A percentile compares a stretch with the other conserved stretches of the same genome.
phyloP scores from a whole-genome alignment of 2,797 vertebrate species.

The Pipistrellus nathusii region DNA sequence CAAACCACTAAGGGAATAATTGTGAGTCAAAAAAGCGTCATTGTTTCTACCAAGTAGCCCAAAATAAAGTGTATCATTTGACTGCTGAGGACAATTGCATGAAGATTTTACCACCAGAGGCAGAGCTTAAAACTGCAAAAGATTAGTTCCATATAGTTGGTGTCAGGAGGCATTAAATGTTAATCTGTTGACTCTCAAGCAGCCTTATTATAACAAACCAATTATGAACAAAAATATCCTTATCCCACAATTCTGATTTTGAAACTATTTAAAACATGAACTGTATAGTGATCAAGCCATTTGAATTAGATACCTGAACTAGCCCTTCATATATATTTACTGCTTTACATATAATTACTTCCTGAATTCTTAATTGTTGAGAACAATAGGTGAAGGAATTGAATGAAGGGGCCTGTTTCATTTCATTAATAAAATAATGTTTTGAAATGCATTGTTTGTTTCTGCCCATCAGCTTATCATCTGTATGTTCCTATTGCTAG shows the following conservation, averaged over 20 bases:
- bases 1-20: neutral
- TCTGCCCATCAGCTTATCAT: conserved; percentile 42
- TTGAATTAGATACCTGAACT: conserved; percentile 45
- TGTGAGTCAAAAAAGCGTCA: conserved; percentile 3
- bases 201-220: conserved; percentile 1
- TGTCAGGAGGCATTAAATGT: conserved; percentile 44
- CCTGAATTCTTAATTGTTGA: neutral
- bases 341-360: conserved; percentile 34
- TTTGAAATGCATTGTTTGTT: conserved; percentile 46
- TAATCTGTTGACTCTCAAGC: neutral
- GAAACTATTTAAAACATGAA: neutral
- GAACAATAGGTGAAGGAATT: neutral
- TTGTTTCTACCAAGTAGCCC: conserved; percentile 22
- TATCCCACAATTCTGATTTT: neutral
- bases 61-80: conserved; percentile 45
- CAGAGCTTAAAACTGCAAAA: conserved; percentile 46
- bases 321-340: neutral
- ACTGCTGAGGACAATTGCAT: conserved; percentile 40
- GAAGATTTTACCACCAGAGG: neutral
- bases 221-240: neutral
- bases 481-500: conserved; percentile 38
- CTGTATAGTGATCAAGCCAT: neutral
- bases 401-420: neutral
- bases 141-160: neutral
- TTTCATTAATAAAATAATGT: conserved; percentile 58